Evolutionary conservation across 2,888 invertebrate genomes (phyloP).

Genomic region (Portevinia maculata): DNA sequence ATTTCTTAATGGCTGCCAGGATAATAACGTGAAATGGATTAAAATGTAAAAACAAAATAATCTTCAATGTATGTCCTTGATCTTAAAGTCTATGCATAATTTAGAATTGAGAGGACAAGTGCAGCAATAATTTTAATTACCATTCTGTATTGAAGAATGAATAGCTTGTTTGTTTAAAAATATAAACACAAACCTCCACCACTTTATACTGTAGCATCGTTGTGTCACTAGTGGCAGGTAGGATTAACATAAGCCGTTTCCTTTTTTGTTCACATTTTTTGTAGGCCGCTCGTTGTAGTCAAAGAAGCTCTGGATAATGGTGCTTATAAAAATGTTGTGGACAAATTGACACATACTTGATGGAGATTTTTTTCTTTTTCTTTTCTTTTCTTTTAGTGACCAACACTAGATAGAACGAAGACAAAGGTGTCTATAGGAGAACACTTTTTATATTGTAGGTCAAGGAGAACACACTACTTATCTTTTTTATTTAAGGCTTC

Average conservation of each 20-base stretch:
- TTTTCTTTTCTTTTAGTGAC: conserved; percentile 20
- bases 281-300: conserved; percentile 36
- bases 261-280: conserved; percentile 15
- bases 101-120: conserved; percentile 52
- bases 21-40: conserved; percentile 43
- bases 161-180: conserved; percentile 61
- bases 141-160: conserved; percentile 59
- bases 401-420: background rate
- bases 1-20: conserved; percentile 67
- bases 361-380: background rate
- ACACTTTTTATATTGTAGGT: conserved; percentile 48
- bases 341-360: conserved; percentile 69
- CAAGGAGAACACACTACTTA: conserved; percentile 58
- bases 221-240: conserved; percentile 49
- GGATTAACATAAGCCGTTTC: conserved; percentile 35
- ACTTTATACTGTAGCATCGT: conserved; percentile 47
- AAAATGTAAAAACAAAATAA: conserved; percentile 7
- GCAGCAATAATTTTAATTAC: conserved; percentile 72
- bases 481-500: conserved; percentile 25
- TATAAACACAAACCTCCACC: conserved; percentile 58
- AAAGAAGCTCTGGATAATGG: conserved; percentile 28
- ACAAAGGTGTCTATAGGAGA: conserved; percentile 1
- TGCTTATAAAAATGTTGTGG: conserved; percentile 59
- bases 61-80: conserved; percentile 59
- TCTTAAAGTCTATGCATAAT: conserved; percentile 61